A percentile compares a stretch with the other conserved stretches of the same genome.
These are phyloP conservation scores for Parambassis ranga DNA, from an alignment of 2,797 vertebrate species.

Conservation along the genomic window DNA sequence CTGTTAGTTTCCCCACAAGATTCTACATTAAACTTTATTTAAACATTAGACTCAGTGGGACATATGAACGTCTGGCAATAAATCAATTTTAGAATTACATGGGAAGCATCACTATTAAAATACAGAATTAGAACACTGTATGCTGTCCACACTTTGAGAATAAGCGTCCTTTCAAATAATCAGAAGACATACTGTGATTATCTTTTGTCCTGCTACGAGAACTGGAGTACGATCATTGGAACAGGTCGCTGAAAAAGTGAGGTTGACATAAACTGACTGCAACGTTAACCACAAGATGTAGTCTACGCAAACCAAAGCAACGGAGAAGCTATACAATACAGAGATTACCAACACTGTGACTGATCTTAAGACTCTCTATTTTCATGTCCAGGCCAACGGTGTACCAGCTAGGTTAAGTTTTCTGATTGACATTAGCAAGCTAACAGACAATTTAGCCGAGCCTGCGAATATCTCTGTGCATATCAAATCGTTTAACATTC, in stretches of 20 bases:
- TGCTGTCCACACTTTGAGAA: background rate
- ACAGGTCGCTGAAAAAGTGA: background rate
- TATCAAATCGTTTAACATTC: background rate
- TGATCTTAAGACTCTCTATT: background rate
- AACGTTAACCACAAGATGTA: background rate
- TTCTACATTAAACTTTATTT: conserved; percentile 25
- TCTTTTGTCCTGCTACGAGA: too few species aligned
- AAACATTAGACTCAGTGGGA: conserved; percentile 17
- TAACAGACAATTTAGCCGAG: conserved; percentile 51
- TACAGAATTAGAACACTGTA: background rate
- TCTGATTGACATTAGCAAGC: conserved; percentile 60
- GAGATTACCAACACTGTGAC: conserved; percentile 1
- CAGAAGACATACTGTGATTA: background rate
- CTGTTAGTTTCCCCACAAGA: conserved; percentile 39
- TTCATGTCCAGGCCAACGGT: conserved; percentile 23
- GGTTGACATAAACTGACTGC: background rate
- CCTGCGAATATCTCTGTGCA: background rate
- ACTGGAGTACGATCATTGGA: too few species aligned
- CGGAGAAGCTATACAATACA: background rate
- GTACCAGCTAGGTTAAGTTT: conserved; percentile 60
- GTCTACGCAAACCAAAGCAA: background rate
- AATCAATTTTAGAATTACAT: background rate
- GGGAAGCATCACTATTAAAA: background rate
- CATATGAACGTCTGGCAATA: background rate
- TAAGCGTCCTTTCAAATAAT: too few species aligned